Percentiles rank a stretch among this genome's conserved stretches.
These are phyloP conservation scores for Lysandra bellargus DNA, from an alignment of 2,888 invertebrate species.

Conservation along the genomic window DNA sequence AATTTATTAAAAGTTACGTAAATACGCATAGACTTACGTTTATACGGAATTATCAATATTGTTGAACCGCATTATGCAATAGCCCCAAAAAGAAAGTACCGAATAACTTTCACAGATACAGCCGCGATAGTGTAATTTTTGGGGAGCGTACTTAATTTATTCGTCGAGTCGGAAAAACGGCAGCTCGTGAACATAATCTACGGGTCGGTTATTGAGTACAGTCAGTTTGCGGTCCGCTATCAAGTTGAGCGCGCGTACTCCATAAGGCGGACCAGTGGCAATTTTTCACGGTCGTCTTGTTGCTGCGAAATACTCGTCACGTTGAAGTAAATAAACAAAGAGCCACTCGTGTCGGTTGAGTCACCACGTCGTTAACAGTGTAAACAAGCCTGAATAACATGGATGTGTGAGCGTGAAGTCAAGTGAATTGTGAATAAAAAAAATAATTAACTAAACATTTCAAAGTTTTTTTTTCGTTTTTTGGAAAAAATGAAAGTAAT, in stretches of 20 bases:
- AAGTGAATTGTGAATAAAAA: constrained; percentile 10
- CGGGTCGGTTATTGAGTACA: constrained; percentile 9
- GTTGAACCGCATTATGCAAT: constrained; percentile 11
- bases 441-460: too few species aligned
- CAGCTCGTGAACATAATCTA: constrained; percentile 3
- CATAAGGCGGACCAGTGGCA: constrained; percentile 35
- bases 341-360: constrained; percentile 49
- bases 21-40: neutral
- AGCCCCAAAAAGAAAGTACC: constrained; percentile 21
- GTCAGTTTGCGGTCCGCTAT: constrained; percentile 61
- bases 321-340: constrained; percentile 64
- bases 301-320: constrained; percentile 44
- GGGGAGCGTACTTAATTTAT: constrained; percentile 4
- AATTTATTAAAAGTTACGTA: neutral
- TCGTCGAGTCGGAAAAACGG: neutral
- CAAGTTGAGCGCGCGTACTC: constrained; percentile 53
- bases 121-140: constrained; percentile 12
- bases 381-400: constrained; percentile 46
- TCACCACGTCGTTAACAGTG: constrained; percentile 53
- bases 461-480: neutral
- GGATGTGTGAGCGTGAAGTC: constrained; percentile 32
- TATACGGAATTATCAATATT: neutral
- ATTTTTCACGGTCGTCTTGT: constrained; percentile 39
- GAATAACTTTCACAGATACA: constrained; percentile 25
- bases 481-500: neutral